These are phyloP conservation scores for Ornithoptera priamus DNA, from an alignment of 2,888 invertebrate genomes.

Conservation along the genomic window DNA sequence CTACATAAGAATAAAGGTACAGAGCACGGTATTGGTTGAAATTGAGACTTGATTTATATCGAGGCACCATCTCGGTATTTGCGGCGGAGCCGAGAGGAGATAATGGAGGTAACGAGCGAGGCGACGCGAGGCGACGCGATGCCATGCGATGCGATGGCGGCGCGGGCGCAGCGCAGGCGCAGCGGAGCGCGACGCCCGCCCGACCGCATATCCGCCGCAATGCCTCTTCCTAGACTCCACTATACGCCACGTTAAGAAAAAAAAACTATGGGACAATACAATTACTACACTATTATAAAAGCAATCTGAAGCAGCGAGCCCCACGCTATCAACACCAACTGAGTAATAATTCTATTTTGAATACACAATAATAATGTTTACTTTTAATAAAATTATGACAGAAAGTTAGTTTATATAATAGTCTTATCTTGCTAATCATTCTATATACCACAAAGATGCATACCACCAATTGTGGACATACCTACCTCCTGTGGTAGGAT, in stretches of 20 bases:
- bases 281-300: conserved; percentile 9
- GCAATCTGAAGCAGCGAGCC: conserved; percentile 15
- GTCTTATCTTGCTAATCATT: background rate
- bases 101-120: conserved; percentile 72
- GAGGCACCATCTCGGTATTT: conserved; percentile 62
- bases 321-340: background rate
- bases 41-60: conserved; percentile 50
- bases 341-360: background rate
- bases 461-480: no score
- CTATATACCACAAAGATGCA: no score
- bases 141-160: conserved; percentile 57
- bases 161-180: conserved; percentile 63
- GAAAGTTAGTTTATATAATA: background rate
- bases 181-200: conserved; percentile 66
- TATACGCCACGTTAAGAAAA: conserved; percentile 33
- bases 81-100: conserved; percentile 58
- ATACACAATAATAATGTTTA: background rate
- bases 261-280: conserved; percentile 27
- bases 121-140: conserved; percentile 42
- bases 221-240: conserved; percentile 64
- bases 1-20: conserved; percentile 13
- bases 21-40: conserved; percentile 32
- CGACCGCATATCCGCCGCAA: conserved; percentile 75
- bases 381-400: background rate
- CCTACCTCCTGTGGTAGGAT: no score